Evolutionary conservation across 2,797 vertebrate genomes (phyloP), one percentile per base, ranked within the genome.

Genomic region (Hippopotamyrus pictus): DNA sequence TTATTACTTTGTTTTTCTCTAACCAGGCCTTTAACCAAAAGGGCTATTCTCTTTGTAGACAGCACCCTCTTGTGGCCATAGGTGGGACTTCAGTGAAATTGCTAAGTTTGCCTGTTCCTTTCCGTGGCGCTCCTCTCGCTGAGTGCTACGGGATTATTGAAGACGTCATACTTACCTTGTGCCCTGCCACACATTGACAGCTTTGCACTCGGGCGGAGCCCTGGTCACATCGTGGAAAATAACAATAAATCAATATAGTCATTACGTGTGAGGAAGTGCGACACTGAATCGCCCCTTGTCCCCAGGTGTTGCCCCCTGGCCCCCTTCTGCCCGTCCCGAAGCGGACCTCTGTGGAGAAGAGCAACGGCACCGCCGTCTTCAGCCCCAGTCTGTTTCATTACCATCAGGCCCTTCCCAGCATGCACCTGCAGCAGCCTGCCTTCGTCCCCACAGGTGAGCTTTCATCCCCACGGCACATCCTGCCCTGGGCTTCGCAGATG

Each of bases 381-480:
- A 99, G 97, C 96, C 97, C 97, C 93, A 97, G 94, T 95, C 96
- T 99, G 97, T 99, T 98, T 95, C 98, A 99, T 95, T 99, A 99
- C 96, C 98, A 99, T 95, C 98, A 98, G 95, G 96, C 98, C 94
- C 95, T 99, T 94, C 96, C 98, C 91, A 99, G 97, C 97, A 97
- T 99, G 97, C 98, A 98, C 94, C 96, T 99, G 95, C 98, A 98
- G 92, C 98, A 98, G 94, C 97, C 95, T 88, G 92, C 98, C 86
- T 99, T 98, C 93, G 97, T 99, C 94, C 97, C 97, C 48, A 95
- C 97, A 94, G 97, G 98, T 99, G 96, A 97, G 98, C 90, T 29
- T 87, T 8, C 44, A 5, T 33, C 41, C 62, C 9, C 95, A 95
- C 95, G 14, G 11, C 41, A n/a, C 17, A n/a, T 44, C 17, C 41